Conservation (phyloP, 1,140 invertebrate genomes). For the Oncopeltus fasciatus region DNA sequence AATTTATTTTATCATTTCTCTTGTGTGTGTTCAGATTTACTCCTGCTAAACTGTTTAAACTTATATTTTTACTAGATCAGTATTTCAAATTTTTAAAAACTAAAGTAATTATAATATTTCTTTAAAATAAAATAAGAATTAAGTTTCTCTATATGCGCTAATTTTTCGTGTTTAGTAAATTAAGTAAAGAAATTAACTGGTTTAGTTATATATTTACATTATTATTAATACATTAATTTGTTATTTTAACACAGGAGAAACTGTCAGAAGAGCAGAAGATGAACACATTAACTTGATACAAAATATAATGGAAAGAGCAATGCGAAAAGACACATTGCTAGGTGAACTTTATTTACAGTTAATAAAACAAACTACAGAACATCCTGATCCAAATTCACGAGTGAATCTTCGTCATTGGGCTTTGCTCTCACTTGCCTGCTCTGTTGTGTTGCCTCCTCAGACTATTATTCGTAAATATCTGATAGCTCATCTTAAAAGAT, state of each 20-base stretch:
- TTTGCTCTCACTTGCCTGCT: conserved; percentile 72
- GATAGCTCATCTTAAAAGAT: conserved; percentile 77
- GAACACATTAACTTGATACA: conserved; percentile 80
- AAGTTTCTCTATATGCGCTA: too few relatives aligned
- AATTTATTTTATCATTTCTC: too few relatives aligned
- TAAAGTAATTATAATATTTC: too few relatives aligned
- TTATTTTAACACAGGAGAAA: conserved; percentile 31
- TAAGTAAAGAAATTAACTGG: too few relatives aligned
- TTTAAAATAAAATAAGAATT: too few relatives aligned
- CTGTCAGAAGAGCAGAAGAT: conserved; percentile 52
- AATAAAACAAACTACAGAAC: conserved; percentile 87
- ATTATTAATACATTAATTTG: neutral
- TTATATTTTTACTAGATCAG: too few relatives aligned
- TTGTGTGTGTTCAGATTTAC: too few relatives aligned
- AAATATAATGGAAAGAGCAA: conserved; percentile 73
- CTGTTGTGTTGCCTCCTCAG: conserved; percentile 58
- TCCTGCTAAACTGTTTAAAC: too few relatives aligned
- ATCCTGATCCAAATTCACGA: conserved; percentile 75
- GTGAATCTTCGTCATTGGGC: conserved; percentile 87
- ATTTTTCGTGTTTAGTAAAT: too few relatives aligned
- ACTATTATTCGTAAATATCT: conserved; percentile 59
- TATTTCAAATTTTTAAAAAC: too few relatives aligned
- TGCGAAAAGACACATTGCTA: conserved; percentile 72
- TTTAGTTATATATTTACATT: neutral
- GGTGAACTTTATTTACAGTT: conserved; percentile 86